Percentiles rank a stretch among this genome's conserved stretches.
phyloP scores from a whole-genome alignment of 2,113 vertebrate species.

The Sturnira hondurensis region DNA sequence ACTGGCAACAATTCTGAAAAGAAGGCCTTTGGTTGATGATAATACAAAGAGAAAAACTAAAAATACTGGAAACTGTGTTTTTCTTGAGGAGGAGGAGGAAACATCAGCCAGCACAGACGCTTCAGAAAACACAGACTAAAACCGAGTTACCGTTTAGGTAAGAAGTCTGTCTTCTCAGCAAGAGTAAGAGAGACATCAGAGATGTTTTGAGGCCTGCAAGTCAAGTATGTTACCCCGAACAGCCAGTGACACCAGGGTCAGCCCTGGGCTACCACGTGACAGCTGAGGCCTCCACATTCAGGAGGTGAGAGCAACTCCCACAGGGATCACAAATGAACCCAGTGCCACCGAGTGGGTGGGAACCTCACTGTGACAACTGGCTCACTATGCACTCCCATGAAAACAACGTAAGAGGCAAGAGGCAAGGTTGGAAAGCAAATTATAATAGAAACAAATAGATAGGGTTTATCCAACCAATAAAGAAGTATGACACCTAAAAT shows the following conservation, averaged over 20 bases:
- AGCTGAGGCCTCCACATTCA: not conserved
- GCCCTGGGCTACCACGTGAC: not conserved
- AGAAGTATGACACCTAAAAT: not conserved
- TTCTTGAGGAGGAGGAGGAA: not conserved
- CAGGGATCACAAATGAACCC: not conserved
- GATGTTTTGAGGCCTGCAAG: not conserved
- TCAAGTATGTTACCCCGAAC: not conserved
- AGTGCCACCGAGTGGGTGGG: not conserved
- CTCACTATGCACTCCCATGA: not conserved
- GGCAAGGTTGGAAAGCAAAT: not conserved
- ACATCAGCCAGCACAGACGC: not conserved
- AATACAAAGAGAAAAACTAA: not conserved
- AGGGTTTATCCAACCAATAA: not conserved
- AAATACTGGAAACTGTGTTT: not conserved
- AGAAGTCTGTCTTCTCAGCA: not conserved
- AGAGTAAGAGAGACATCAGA: not conserved
- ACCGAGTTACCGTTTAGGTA: not conserved
- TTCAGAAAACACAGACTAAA: not conserved
- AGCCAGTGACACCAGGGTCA: not conserved
- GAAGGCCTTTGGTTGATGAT: not conserved
- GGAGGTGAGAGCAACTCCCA: not conserved
- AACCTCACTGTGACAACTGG: fast-evolving
- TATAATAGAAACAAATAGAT: not conserved
- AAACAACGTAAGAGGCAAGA: not conserved
- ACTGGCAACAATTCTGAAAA: not conserved